Conservation (phyloP, 2,888 invertebrate species). For the Pharmacophagus antenor region DNA sequence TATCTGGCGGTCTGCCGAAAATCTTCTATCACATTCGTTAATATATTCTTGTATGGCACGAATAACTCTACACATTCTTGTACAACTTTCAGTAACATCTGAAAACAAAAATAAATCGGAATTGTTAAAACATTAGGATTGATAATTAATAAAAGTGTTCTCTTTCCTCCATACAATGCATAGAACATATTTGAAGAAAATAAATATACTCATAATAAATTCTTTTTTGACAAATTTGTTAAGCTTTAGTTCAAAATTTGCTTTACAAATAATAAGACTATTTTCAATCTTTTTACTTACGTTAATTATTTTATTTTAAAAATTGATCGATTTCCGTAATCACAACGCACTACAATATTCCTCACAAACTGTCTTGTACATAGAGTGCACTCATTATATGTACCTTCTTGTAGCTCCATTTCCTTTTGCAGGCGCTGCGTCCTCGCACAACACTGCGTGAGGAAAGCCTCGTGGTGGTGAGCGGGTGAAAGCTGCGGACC, state of each 20-base stretch:
- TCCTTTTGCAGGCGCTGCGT: conserved; percentile 93
- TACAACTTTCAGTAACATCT: conserved; percentile 70
- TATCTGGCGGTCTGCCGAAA: conserved; percentile 92
- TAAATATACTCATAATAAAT: no score
- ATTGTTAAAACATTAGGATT: no score
- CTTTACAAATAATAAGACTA: no score
- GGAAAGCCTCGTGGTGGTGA: conserved; percentile 94
- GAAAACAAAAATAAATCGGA: conserved; percentile 35
- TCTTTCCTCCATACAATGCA: no score
- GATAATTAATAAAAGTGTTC: no score
- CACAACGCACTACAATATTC: no score
- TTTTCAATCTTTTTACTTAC: no score
- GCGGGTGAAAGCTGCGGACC: conserved; percentile 91
- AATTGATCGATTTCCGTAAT: neutral
- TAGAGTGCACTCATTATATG: neutral
- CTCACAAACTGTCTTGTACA: neutral
- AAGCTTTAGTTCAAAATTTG: no score
- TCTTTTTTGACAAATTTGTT: no score
- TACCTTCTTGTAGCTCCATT: conserved; percentile 79
- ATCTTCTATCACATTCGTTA: conserved; percentile 95
- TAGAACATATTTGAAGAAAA: no score
- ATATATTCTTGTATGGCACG: conserved; percentile 97
- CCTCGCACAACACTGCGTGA: conserved; percentile 94
- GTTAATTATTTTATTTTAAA: no score
- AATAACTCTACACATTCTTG: conserved; percentile 94